Evolutionary conservation across 2,888 invertebrate species (phyloP), one percentile per base, ranked within the genome.

Genomic region (Meloe dianella): DNA sequence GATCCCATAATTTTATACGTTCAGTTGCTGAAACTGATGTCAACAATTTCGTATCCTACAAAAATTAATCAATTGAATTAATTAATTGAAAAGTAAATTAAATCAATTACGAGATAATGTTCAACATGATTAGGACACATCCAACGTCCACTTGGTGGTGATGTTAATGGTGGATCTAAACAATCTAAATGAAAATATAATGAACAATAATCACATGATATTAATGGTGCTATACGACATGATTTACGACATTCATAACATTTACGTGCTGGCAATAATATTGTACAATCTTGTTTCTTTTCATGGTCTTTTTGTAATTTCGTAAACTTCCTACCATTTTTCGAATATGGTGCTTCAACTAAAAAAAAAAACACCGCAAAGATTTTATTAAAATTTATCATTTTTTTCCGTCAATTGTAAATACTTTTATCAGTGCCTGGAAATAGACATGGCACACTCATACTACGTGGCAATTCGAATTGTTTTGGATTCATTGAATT

Each of bases 51-150:
- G 92, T 89, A 82, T 96, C 95, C 92, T 92, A 77, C 27, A 82
- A 79, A 66, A 72, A 63, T 35, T 17, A 24, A 64, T 56, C 38
- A n/a, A 22, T 60, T n/a, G 12, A 65, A 47, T 70, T 56, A 2
- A 61, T 65, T 14, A 35, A 12, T 35, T 38, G 12, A 57, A 60
- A 58, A 24, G 58, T 64, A 65, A 54, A 60, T 61, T 63, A 6
- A 57, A 12, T 27, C 63, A 86, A 88, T 87, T 83, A 92, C 92
- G 78, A 97, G 87, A 72, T 91, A 91, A 77, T 96, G 94, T 83
- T 98, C 96, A 0, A 94, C 92, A 82, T 98, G 98, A 83, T 95
- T 95, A 0, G 98, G 98, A 82, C 98, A 98, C 96, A 98, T 97
- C 98, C 98, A 98, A 30, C 93, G 87, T 0, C 94, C 94, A 2